Base-by-base conservation (phyloP, 1,140 invertebrate genomes). In the Eumeta japonica region DNA sequence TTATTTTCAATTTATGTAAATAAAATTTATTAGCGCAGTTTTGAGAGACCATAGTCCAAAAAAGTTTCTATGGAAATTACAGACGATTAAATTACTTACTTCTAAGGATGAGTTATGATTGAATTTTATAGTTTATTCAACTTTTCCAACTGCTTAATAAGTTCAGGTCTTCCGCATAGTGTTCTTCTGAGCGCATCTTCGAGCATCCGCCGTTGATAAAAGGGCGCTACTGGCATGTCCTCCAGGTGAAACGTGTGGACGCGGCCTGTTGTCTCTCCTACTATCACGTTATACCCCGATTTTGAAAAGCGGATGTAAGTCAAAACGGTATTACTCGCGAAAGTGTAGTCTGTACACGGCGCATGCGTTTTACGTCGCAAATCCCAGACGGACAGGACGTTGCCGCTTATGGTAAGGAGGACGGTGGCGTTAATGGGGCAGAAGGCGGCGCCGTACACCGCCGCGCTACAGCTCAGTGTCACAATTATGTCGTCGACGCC, bases 341-440 rank as follows among this genome's bases (percentile, higher is more conserved):
- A 78, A 1, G 45, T 49, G 27, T 80, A 81, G 35, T 82, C 70
- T 0, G 82, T 83, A 16, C 79, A 79, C 0, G 86, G 83, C 10
- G 77, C 76, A 15, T 85, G 78, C 1, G 74, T 81, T 48, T 84
- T 87, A 10, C 83, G 71, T 16, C 80, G 76, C 1, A 90, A 64
- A 53, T 89, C 84, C 87, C 87, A 90, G 18, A 90, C 75, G 13
- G 82, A 82, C 3, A 90, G 77, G 3, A 80, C 79, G 50, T 84
- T 84, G 4, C 83, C 83, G 28, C 83, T 85, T 0, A 87, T 81
- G 1, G 84, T 86, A 2, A 89, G 86, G 36, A 94, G 79, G 2
- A 94, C 84, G 0, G 89, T 91, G 0, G 90, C 86, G 49, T 90
- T 88, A 4, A 82, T 84, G 1, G 89, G 90, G 50, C 87, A 84